These are phyloP conservation scores for Neuroscelio doddi DNA, from an alignment of 2,888 invertebrate genomes.

Conservation along the genomic window DNA sequence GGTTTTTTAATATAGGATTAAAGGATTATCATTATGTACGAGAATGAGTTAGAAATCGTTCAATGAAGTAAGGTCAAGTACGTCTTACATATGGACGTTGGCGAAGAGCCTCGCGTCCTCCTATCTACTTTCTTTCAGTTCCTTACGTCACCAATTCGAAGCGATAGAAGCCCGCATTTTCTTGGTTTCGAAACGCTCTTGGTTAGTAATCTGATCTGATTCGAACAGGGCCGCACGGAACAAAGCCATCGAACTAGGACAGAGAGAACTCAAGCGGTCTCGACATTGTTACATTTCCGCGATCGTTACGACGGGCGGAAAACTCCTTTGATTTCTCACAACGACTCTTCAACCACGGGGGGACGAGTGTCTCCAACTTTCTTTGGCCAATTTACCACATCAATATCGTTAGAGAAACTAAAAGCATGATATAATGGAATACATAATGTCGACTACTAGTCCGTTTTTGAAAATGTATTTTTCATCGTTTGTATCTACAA, in stretches of 20 bases:
- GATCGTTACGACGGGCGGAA: slow-evolving; percentile 41
- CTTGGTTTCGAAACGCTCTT: slow-evolving; percentile 54
- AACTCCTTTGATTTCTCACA: slow-evolving; percentile 38
- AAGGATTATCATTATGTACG: too few species aligned
- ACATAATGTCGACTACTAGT: too few species aligned
- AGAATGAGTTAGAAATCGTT: slow-evolving; percentile 3
- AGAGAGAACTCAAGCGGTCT: slow-evolving; percentile 59
- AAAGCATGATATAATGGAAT: too few species aligned
- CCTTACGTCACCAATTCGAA: slow-evolving; percentile 59
- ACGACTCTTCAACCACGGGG: slow-evolving; percentile 23
- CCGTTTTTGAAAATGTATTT: too few species aligned
- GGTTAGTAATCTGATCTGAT: slow-evolving; percentile 65
- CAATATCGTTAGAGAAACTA: too few species aligned
- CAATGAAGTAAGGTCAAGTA: slow-evolving; percentile 13
- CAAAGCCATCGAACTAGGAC: slow-evolving; percentile 62
- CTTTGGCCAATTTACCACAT: slow-evolving; percentile 16
- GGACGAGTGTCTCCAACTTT: slow-evolving; percentile 20
- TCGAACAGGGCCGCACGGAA: slow-evolving; percentile 56
- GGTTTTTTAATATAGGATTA: too few species aligned
- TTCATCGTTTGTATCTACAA: too few species aligned
- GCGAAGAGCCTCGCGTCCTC: slow-evolving; percentile 9
- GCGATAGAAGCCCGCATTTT: slow-evolving; percentile 63
- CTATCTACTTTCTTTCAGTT: slow-evolving; percentile 44
- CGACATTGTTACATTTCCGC: slow-evolving; percentile 61
- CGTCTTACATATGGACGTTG: slow-evolving; percentile 25